These are phyloP conservation scores for Sinopyrophorus schimmeli DNA, from an alignment of 2,888 invertebrate species.

Conservation along the genomic window DNA sequence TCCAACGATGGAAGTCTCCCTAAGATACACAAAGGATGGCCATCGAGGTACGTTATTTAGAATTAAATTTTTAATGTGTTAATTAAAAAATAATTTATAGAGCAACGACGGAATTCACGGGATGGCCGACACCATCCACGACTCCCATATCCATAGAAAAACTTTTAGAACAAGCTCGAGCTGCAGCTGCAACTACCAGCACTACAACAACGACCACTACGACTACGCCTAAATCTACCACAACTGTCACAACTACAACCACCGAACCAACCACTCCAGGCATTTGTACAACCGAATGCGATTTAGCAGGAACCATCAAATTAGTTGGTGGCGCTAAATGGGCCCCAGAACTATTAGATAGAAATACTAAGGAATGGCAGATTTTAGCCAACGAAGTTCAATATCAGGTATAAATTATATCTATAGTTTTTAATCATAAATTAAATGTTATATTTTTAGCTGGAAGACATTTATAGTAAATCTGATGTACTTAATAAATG, in stretches of 20 bases:
- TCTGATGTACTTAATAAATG: constrained; percentile 75
- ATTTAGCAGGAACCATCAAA: constrained; percentile 83
- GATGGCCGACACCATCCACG: constrained; percentile 88
- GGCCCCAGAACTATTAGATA: constrained; percentile 83
- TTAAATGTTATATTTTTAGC: constrained; percentile 59
- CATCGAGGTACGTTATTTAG: constrained; percentile 68
- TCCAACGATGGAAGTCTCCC: constrained; percentile 57
- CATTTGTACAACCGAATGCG: constrained; percentile 75
- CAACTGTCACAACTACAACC: constrained; percentile 73
- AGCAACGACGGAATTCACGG: constrained; percentile 86
- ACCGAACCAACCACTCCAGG: constrained; percentile 76
- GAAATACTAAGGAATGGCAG: constrained; percentile 87
- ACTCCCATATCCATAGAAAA: constrained; percentile 85
- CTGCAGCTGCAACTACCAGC: constrained; percentile 62
- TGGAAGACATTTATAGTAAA: constrained; percentile 80
- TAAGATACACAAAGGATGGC: constrained; percentile 83
- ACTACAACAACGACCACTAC: constrained; percentile 56
- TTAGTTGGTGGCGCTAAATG: constrained; percentile 80
- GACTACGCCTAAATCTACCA: constrained; percentile 69
- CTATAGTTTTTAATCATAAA: constrained; percentile 6
- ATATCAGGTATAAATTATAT: constrained; percentile 64
- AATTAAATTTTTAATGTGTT: not conserved
- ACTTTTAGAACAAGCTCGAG: constrained; percentile 67
- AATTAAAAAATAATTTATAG: constrained; percentile 51
- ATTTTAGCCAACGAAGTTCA: constrained; percentile 79